Evolutionary conservation across 2,113 vertebrate genomes (phyloP).

Genomic region (Syrrhaptes paradoxus): DNA sequence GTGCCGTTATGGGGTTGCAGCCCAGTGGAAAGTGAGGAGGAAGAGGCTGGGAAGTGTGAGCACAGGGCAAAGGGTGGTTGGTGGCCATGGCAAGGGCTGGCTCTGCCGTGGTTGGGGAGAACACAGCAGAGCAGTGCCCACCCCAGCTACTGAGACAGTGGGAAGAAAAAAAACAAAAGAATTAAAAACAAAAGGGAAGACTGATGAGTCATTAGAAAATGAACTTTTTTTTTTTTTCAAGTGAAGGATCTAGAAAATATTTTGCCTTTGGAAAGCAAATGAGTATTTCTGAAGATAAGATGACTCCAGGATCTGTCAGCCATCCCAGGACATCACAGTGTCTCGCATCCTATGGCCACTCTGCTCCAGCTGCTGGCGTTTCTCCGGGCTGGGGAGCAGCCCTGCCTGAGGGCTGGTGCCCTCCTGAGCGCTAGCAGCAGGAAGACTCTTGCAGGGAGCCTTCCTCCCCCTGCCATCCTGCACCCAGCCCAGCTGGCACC

Average conservation of each 20-base stretch:
- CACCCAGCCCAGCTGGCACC: neutral
- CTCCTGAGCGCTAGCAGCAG: neutral
- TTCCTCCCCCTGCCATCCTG: neutral
- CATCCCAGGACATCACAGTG: neutral
- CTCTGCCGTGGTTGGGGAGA: neutral
- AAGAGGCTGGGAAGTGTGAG: neutral
- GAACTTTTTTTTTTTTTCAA: neutral
- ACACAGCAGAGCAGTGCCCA: neutral
- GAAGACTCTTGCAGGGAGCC: neutral
- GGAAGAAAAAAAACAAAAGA: neutral
- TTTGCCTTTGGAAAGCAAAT: neutral
- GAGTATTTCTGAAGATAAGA: neutral
- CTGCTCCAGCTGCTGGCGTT: fast-evolving
- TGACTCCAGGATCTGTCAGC: neutral
- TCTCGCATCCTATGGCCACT: neutral
- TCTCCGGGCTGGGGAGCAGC: neutral
- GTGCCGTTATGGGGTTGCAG: neutral
- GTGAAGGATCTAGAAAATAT: neutral
- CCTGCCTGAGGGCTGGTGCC: neutral
- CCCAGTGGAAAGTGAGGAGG: neutral
- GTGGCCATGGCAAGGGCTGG: neutral
- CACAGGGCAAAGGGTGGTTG: neutral
- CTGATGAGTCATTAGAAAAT: neutral
- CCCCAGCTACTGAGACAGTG: neutral
- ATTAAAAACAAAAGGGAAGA: neutral